A percentile compares a stretch with the other conserved stretches of the same genome.
Evolutionary conservation across 2,797 vertebrate species (phyloP).

Genomic region (Gambusia yucatana): DNA sequence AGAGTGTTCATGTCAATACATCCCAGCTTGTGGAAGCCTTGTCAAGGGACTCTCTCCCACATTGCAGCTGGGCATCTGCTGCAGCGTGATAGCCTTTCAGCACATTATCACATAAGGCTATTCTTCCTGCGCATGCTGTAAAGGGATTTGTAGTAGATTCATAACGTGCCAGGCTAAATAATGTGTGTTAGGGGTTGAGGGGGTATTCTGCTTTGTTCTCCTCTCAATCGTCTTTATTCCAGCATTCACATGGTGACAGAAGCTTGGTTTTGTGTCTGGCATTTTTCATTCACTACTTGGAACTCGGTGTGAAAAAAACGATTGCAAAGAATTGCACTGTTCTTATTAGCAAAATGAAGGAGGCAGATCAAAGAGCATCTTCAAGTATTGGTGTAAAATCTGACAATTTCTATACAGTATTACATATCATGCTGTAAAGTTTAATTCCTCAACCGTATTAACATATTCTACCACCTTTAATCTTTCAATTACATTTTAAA

Average conservation of each 20-base stretch:
- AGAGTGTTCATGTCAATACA: slow-evolving; percentile 59
- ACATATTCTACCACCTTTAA: background rate
- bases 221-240: slow-evolving; percentile 42
- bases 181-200: slow-evolving; percentile 26
- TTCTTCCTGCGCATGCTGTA: slow-evolving; percentile 60
- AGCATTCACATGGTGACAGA: slow-evolving; percentile 36
- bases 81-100: slow-evolving; percentile 63
- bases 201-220: slow-evolving; percentile 46
- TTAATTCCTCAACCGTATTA: background rate
- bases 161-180: slow-evolving; percentile 58
- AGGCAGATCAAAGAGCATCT: slow-evolving; percentile 30
- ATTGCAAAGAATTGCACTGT: slow-evolving; percentile 43
- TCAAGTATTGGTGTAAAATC: slow-evolving; percentile 2
- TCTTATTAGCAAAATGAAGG: slow-evolving; percentile 32
- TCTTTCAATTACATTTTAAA: background rate
- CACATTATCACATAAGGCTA: slow-evolving; percentile 53
- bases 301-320: slow-evolving; percentile 13
- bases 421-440: background rate
- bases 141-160: slow-evolving; percentile 68
- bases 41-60: slow-evolving; percentile 58
- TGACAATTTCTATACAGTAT: slow-evolving; percentile 15
- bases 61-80: slow-evolving; percentile 63
- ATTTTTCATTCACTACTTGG: slow-evolving; percentile 54
- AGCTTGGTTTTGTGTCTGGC: slow-evolving; percentile 35
- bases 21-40: slow-evolving; percentile 56